These are phyloP conservation scores for Coranthus polyacanthus DNA, from an alignment of 2,797 vertebrate species.

Conservation along the genomic window DNA sequence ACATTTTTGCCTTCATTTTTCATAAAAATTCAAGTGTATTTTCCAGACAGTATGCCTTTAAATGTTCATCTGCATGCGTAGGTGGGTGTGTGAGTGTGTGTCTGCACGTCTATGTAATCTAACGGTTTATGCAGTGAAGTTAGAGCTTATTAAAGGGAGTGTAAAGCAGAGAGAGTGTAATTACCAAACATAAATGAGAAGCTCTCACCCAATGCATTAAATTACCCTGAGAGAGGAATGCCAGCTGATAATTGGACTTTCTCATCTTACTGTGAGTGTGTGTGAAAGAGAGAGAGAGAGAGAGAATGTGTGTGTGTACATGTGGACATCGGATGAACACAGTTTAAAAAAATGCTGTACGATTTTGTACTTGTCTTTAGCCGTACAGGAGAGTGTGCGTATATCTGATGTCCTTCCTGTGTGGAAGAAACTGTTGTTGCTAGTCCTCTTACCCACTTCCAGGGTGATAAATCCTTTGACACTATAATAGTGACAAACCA, in stretches of 20 bases:
- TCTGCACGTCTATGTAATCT: slow-evolving; percentile 59
- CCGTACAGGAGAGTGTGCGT: slow-evolving; percentile 9
- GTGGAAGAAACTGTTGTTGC: slow-evolving; percentile 43
- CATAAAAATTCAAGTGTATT: slow-evolving; percentile 38
- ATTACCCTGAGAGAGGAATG: slow-evolving; percentile 83
- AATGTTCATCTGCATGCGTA: slow-evolving; percentile 61
- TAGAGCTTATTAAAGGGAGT: slow-evolving; percentile 83
- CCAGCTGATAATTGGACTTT: slow-evolving; percentile 83
- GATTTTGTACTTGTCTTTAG: slow-evolving; percentile 29
- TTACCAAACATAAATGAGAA: slow-evolving; percentile 86
- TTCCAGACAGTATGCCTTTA: slow-evolving; percentile 54
- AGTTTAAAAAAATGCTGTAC: slow-evolving; percentile 41
- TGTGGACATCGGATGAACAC: slow-evolving; percentile 38
- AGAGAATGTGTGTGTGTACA: slow-evolving; percentile 1
- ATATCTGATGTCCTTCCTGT: slow-evolving; percentile 56
- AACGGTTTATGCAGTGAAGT: slow-evolving; percentile 80
- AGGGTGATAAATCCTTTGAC: slow-evolving; percentile 61
- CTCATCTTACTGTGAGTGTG: slow-evolving; percentile 61
- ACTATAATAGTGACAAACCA: slow-evolving; percentile 65
- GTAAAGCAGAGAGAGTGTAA: slow-evolving; percentile 84
- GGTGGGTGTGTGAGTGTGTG: slow-evolving; percentile 33
- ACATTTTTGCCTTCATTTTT: slow-evolving; percentile 28
- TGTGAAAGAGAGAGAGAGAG: not conserved
- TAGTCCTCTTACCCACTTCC: slow-evolving; percentile 39
- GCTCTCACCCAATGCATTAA: slow-evolving; percentile 83